Evolutionary conservation across 2,797 vertebrate species (phyloP).

Genomic region (Bufotes viridis): DNA sequence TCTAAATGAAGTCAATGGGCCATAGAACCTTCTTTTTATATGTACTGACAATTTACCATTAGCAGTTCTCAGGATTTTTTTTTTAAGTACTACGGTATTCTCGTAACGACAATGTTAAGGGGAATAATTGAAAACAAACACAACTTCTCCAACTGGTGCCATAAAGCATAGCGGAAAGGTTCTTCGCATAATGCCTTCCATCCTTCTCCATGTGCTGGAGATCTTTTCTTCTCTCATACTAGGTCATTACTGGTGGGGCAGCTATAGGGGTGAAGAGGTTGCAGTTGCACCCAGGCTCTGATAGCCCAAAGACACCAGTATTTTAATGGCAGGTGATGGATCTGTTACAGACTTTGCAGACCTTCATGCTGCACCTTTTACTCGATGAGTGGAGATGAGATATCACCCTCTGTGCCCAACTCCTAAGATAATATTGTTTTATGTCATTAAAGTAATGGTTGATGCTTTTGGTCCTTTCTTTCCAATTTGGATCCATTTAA

Average conservation of each 20-base stretch:
- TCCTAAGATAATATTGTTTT: too few species aligned
- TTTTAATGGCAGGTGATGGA: too few species aligned
- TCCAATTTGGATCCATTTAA: too few species aligned
- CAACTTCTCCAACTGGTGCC: conserved; percentile 46
- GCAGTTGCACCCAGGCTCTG: too few species aligned
- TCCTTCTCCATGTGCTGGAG: neutral
- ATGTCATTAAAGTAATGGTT: too few species aligned
- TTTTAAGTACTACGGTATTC: conserved; percentile 65
- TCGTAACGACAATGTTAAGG: conserved; percentile 57
- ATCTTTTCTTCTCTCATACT: neutral
- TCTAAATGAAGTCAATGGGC: conserved; percentile 76
- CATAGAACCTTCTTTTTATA: conserved; percentile 72
- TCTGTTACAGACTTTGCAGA: too few species aligned
- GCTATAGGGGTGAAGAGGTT: too few species aligned
- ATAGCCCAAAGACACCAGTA: too few species aligned
- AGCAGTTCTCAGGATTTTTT: conserved; percentile 70
- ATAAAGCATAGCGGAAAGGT: conserved; percentile 21
- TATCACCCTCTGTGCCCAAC: too few species aligned
- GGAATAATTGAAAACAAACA: conserved; percentile 50
- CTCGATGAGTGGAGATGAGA: too few species aligned
- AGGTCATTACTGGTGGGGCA: neutral
- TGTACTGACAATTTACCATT: conserved; percentile 72
- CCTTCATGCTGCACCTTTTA: too few species aligned
- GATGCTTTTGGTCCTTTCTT: too few species aligned
- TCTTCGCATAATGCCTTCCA: conserved; percentile 16